These are phyloP conservation scores for Drosophila obscura DNA, from an alignment of 1,140 invertebrate species.

Conservation along the genomic window DNA sequence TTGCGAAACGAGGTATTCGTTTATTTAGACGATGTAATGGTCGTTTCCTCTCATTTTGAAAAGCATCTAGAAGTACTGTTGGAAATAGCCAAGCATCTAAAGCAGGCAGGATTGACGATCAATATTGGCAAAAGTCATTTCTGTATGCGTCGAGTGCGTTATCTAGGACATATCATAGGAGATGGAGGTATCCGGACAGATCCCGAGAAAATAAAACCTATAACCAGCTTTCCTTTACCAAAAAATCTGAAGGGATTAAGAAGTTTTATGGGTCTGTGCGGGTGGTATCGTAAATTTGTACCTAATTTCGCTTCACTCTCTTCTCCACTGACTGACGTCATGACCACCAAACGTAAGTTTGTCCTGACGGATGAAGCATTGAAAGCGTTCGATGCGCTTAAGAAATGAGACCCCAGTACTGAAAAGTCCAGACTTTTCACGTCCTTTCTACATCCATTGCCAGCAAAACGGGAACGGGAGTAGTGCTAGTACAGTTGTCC, in stretches of 20 bases:
- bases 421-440: neutral
- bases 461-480: too few relatives aligned
- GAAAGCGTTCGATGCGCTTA: too few relatives aligned
- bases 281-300: slow-evolving; percentile 2
- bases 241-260: neutral
- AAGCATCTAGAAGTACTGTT: neutral
- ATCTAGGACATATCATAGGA: neutral
- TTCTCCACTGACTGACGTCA: neutral
- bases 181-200: neutral
- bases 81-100: neutral
- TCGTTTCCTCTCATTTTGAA: slow-evolving; percentile 11
- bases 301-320: neutral
- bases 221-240: neutral
- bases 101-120: slow-evolving; percentile 4
- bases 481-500: too few relatives aligned
- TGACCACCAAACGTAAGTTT: neutral
- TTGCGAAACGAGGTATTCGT: neutral
- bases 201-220: neutral
- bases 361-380: neutral
- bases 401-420: too few relatives aligned
- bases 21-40: slow-evolving; percentile 9
- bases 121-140: slow-evolving; percentile 14
- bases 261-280: slow-evolving; percentile 3
- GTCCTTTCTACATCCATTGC: too few relatives aligned
- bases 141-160: neutral